phyloP scores from a whole-genome alignment of 2,797 vertebrate genomes.

The Hapalemur alaotrensis region DNA sequence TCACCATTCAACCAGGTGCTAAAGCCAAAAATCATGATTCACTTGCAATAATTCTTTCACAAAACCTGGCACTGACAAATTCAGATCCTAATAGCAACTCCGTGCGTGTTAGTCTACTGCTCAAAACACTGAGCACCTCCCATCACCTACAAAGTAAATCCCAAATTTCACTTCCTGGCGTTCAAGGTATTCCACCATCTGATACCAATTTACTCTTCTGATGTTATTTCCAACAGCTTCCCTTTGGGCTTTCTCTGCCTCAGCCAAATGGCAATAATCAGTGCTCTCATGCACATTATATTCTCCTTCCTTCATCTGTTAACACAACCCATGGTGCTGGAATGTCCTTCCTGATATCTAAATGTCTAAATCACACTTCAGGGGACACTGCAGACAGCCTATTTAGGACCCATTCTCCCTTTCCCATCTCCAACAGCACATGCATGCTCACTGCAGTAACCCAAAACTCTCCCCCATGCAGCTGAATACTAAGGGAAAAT shows the following conservation, averaged over 20 bases:
- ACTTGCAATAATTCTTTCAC: not conserved
- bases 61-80: not conserved
- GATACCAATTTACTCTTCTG: not conserved
- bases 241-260: not conserved
- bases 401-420: not conserved
- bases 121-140: not conserved
- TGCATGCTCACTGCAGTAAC: not conserved
- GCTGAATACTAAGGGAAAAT: not conserved
- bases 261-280: not conserved
- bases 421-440: not conserved
- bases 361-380: not conserved
- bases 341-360: not conserved
- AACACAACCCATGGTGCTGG: not conserved
- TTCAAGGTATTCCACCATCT: not conserved
- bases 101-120: not conserved
- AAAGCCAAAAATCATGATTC: not conserved
- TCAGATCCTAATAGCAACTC: slow-evolving; percentile 25
- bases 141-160: not conserved
- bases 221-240: not conserved
- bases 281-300: not conserved
- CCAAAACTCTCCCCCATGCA: not conserved
- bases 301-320: not conserved
- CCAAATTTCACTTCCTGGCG: not conserved
- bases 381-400: not conserved
- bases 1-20: not conserved